Conservation (phyloP, 2,888 invertebrate species). For the Cephalotes varians region DNA sequence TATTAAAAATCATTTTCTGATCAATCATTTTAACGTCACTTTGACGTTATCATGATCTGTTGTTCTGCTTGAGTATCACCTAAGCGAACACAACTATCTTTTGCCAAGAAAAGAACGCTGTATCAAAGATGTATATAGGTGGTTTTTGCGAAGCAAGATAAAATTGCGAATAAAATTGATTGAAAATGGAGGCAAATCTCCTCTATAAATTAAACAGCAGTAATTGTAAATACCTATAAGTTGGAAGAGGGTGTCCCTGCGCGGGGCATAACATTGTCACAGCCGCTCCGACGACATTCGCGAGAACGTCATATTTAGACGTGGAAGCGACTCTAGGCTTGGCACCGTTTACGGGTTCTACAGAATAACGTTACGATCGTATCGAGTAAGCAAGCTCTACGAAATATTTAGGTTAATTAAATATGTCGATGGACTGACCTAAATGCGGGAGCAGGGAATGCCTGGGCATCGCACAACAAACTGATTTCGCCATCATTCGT, state of each 20-base stretch:
- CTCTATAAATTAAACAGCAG: not conserved
- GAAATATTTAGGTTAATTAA: constrained; percentile 5
- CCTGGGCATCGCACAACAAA: constrained; percentile 83
- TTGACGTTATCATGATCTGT: no score
- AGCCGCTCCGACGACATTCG: constrained; percentile 85
- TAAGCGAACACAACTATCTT: not conserved
- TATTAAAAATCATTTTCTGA: no score
- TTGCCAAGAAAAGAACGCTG: not conserved
- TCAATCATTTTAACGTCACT: no score
- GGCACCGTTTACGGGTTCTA: constrained; percentile 88
- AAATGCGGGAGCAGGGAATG: constrained; percentile 82
- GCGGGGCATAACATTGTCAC: constrained; percentile 90
- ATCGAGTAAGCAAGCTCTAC: not conserved
- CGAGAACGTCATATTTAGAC: constrained; percentile 87
- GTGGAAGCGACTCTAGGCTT: constrained; percentile 88
- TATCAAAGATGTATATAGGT: not conserved
- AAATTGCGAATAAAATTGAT: not conserved
- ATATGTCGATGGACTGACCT: constrained; percentile 75
- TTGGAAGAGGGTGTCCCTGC: constrained; percentile 90
- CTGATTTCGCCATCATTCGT: constrained; percentile 82
- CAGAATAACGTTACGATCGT: constrained; percentile 40
- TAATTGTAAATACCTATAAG: constrained; percentile 87
- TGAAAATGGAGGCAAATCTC: not conserved
- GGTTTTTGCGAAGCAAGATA: not conserved
- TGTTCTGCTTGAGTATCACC: not conserved